A percentile compares a stretch with the other conserved stretches of the same genome.
phyloP scores from a whole-genome alignment of 2,888 invertebrate genomes.

The Criorhina ranunculi region DNA sequence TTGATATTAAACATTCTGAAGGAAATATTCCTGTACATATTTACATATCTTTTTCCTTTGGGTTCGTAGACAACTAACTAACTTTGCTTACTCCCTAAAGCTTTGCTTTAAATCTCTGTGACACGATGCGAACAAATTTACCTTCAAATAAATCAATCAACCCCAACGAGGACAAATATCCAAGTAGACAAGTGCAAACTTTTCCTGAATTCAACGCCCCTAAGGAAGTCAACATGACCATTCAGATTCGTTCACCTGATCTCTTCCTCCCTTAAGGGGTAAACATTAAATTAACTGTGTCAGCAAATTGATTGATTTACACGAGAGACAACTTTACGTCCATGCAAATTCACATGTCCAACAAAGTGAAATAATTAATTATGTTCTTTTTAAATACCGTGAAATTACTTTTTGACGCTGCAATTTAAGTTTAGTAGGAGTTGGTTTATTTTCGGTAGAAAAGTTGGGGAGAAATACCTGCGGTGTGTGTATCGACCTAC shows the following conservation, averaged over 20 bases:
- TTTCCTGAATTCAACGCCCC: conserved; percentile 6
- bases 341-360: background rate
- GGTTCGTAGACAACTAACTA: background rate
- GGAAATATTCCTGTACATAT: background rate
- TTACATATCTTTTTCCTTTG: background rate
- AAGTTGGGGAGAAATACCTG: too few species aligned
- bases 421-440: background rate
- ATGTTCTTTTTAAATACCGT: conserved; percentile 5
- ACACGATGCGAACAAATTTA: conserved; percentile 16
- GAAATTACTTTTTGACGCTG: background rate
- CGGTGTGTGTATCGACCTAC: too few species aligned
- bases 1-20: background rate
- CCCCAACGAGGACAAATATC: background rate
- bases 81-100: background rate
- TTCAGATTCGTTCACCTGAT: conserved; percentile 9
- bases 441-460: background rate
- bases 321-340: background rate
- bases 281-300: conserved; percentile 9
- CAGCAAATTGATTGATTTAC: conserved; percentile 17
- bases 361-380: conserved; percentile 3
- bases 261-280: background rate
- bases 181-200: conserved; percentile 9
- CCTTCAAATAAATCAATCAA: conserved; percentile 1
- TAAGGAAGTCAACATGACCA: conserved; percentile 3
- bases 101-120: conserved; percentile 8